Evolutionary conservation across 2,888 invertebrate genomes (phyloP).

Genomic region (Pristionchus fissidentatus): DNA sequence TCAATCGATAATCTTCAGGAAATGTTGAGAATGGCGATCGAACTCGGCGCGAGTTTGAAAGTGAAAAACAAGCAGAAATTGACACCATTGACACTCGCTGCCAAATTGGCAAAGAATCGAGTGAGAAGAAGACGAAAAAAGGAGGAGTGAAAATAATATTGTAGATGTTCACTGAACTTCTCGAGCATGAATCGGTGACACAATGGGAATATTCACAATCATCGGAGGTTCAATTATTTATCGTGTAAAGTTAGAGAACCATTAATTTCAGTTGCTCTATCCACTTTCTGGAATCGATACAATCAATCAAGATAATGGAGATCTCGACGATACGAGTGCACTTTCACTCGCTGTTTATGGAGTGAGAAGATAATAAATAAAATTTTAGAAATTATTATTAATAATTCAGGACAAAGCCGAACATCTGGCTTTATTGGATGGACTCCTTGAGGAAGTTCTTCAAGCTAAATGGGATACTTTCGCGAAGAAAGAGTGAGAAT

Average conservation of each 20-base stretch:
- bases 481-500: conserved; percentile 83
- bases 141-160: neutral
- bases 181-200: conserved; percentile 94
- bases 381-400: neutral
- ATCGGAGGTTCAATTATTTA: too few species aligned
- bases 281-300: conserved; percentile 94
- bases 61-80: conserved; percentile 88
- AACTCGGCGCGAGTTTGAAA: conserved; percentile 89
- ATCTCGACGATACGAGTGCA: conserved; percentile 94
- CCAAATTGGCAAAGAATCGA: conserved; percentile 90
- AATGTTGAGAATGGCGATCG: conserved; percentile 94
- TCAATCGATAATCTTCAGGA: conserved; percentile 69
- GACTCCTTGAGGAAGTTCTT: conserved; percentile 90
- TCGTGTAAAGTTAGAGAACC: neutral
- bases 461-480: conserved; percentile 97
- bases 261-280: conserved; percentile 81
- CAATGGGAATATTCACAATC: conserved; percentile 95
- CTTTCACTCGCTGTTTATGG: conserved; percentile 96
- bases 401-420: neutral
- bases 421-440: conserved; percentile 93
- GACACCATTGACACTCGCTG: conserved; percentile 92
- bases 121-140: conserved; percentile 72
- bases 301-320: conserved; percentile 90
- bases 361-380: conserved; percentile 78
- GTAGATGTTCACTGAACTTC: conserved; percentile 93